Percentiles rank a stretch among this genome's conserved stretches.
Evolutionary conservation across 2,113 vertebrate species (phyloP).

Genomic region (Clarias gariepinus): DNA sequence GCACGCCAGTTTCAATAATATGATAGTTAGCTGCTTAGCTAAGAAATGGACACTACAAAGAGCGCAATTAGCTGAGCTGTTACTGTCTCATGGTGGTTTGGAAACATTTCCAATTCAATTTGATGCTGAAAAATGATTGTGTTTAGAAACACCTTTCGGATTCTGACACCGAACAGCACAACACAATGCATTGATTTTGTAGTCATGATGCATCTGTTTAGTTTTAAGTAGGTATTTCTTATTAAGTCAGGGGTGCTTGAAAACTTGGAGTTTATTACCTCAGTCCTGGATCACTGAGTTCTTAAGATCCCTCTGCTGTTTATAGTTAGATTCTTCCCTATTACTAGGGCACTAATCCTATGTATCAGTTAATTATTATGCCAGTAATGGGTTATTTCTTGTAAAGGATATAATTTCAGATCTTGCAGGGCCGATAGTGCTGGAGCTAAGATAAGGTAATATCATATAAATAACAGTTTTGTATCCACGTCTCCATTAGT

Average conservation of each 20-base stretch:
- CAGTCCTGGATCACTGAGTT: background rate
- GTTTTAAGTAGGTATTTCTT: background rate
- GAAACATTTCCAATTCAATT: background rate
- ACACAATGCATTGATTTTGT: background rate
- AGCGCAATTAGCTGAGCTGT: background rate
- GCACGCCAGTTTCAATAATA: background rate
- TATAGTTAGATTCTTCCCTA: background rate
- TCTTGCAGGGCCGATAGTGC: background rate
- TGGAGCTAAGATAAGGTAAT: background rate
- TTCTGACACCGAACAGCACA: background rate
- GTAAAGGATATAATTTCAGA: background rate
- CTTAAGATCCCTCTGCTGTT: background rate
- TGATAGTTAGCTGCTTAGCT: background rate
- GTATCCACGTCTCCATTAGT: no score
- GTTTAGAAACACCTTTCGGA: background rate
- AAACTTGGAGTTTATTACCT: background rate
- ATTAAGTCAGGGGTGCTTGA: background rate
- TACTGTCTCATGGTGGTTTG: background rate
- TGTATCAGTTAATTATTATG: background rate
- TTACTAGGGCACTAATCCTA: background rate
- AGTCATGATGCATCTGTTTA: background rate
- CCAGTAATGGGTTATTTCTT: background rate
- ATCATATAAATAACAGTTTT: no score
- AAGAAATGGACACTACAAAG: background rate
- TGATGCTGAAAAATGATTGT: background rate